phyloP scores from a whole-genome alignment of 2,113 vertebrate species.

The Taurulus bubalis region DNA sequence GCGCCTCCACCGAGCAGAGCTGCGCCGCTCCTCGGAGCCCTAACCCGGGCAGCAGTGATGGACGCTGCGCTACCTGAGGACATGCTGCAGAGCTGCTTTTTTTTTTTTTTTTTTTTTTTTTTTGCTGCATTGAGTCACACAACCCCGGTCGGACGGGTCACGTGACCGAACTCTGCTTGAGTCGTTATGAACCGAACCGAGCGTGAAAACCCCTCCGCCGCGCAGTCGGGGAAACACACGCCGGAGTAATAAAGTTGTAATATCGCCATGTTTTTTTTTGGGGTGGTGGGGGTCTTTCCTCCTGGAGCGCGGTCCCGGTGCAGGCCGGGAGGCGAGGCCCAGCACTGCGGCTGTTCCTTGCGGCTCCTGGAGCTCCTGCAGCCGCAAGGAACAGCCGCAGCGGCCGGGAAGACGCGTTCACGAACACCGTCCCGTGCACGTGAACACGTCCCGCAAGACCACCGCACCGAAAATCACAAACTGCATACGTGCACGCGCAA shows the following conservation, averaged over 20 bases:
- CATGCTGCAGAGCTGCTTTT: not conserved
- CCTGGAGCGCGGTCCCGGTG: accelerated
- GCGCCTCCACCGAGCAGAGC: too few relatives aligned
- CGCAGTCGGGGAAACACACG: not conserved
- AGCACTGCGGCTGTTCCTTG: conserved; percentile 28
- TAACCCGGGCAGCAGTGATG: too few relatives aligned
- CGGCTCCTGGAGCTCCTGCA: not conserved
- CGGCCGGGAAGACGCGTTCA: not conserved
- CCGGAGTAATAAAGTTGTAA: not conserved
- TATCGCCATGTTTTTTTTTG: not conserved
- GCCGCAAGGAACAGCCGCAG: too few relatives aligned
- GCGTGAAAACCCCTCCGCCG: not conserved
- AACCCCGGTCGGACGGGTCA: not conserved
- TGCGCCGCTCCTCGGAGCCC: too few relatives aligned
- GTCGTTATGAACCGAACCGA: not conserved
- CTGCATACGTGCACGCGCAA: not conserved
- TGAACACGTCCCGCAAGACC: conserved; percentile 6
- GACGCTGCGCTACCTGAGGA: not conserved
- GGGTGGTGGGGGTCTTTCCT: too few relatives aligned
- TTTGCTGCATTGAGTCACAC: conserved; percentile 1
- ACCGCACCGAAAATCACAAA: not conserved
- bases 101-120: not conserved
- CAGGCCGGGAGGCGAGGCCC: conserved; percentile 20
- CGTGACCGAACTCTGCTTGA: not conserved
- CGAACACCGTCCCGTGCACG: not conserved